Evolutionary conservation across 2,113 vertebrate genomes (phyloP).

Genomic region (Macroglossus sobrinus): DNA sequence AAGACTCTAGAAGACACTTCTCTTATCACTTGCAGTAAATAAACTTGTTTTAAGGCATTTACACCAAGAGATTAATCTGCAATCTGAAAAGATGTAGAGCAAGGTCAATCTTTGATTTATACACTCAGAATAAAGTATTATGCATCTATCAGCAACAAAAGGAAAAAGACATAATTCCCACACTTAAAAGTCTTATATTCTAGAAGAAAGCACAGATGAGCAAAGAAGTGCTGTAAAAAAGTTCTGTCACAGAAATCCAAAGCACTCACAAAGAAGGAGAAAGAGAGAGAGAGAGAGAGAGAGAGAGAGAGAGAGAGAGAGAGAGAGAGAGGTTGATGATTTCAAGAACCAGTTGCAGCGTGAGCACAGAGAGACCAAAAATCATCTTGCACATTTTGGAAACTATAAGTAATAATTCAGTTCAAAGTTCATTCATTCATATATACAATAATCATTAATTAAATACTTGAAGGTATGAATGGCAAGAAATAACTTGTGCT

Average conservation of each 20-base stretch:
- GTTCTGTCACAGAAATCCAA: not conserved
- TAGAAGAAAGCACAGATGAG: not conserved
- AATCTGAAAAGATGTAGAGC: not conserved
- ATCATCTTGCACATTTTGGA: not conserved
- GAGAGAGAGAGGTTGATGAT: not conserved
- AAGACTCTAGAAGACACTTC: not conserved
- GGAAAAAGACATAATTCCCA: not conserved
- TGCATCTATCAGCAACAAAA: not conserved
- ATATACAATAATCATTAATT: not conserved
- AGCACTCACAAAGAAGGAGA: not conserved
- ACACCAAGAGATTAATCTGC: not conserved
- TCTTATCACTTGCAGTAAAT: not conserved
- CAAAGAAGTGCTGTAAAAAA: not conserved
- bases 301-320: not conserved
- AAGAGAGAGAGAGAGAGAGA: not conserved
- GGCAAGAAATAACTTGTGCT: not conserved
- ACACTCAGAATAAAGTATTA: constrained; percentile 16
- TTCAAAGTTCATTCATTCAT: not conserved
- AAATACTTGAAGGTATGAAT: not conserved
- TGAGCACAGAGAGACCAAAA: not conserved
- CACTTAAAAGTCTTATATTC: not conserved
- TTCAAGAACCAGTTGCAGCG: not conserved
- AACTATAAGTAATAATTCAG: not conserved
- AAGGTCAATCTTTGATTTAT: not conserved
- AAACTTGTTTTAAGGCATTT: not conserved